Conservation (phyloP, 2,888 invertebrate species). For the Callyntrura guangdongensis region DNA sequence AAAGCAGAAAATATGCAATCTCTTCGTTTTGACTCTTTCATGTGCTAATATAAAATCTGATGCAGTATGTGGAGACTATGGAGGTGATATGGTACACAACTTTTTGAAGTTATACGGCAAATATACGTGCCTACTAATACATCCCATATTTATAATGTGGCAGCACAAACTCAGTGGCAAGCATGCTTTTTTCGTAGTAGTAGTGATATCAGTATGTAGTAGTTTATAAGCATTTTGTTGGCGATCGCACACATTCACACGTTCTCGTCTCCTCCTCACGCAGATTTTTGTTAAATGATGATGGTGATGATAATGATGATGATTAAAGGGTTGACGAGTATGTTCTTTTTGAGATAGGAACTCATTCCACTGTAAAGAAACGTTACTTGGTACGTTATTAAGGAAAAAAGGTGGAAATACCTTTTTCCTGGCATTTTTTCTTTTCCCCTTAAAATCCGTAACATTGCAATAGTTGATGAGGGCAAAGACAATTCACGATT, state of each 20-base stretch:
- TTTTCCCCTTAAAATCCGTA: slow-evolving; percentile 2
- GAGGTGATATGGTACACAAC: neutral
- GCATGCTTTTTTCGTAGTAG: slow-evolving; percentile 1
- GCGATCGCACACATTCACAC: slow-evolving; percentile 58
- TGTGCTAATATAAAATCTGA: slow-evolving; percentile 22
- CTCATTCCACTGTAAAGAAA: slow-evolving; percentile 47
- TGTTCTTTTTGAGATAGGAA: neutral
- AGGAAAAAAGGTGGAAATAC: slow-evolving; percentile 16
- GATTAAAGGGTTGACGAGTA: slow-evolving; percentile 20
- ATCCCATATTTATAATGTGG: too few species aligned
- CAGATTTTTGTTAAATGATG: slow-evolving; percentile 51
- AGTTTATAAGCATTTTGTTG: slow-evolving; percentile 19
- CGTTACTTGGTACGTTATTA: slow-evolving; percentile 52
- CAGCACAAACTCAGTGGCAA: slow-evolving; percentile 12
- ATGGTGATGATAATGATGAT: slow-evolving; percentile 26
- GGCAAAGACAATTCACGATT: slow-evolving; percentile 32
- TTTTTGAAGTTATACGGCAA: too few species aligned
- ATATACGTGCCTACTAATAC: too few species aligned
- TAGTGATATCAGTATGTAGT: neutral
- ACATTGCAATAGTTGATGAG: neutral
- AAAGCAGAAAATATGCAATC: slow-evolving; percentile 24
- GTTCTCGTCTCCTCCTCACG: slow-evolving; percentile 58
- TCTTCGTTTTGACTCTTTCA: slow-evolving; percentile 28
- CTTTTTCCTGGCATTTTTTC: slow-evolving; percentile 44
- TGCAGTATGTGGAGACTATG: neutral